A percentile compares a stretch with the other conserved stretches of the same genome.
Evolutionary conservation across 2,888 invertebrate species (phyloP).

Genomic region (Perithous albicinctus): DNA sequence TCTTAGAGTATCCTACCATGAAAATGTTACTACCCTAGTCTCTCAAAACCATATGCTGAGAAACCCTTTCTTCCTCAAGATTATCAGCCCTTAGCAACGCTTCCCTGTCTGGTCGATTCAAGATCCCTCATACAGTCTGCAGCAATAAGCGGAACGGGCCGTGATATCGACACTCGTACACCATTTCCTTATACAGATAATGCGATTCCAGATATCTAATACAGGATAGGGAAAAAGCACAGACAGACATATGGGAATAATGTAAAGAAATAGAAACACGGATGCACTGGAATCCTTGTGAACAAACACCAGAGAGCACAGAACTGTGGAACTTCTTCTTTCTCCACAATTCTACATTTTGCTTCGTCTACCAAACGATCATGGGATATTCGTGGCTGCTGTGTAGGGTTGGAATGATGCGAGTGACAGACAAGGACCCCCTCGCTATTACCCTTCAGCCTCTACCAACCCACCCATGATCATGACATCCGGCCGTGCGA

Average conservation of each 20-base stretch:
- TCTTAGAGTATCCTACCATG: too few relatives aligned
- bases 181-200: conserved; percentile 77
- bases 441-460: conserved; percentile 52
- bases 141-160: background rate
- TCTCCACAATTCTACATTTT: background rate
- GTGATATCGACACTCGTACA: conserved; percentile 63
- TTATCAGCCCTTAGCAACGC: conserved; percentile 72
- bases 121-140: conserved; percentile 35
- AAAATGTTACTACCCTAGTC: too few relatives aligned
- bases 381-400: conserved; percentile 19
- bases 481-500: conserved; percentile 43
- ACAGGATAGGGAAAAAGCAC: background rate
- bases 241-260: background rate
- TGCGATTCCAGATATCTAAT: conserved; percentile 56
- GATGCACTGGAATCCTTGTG: background rate
- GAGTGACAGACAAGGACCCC: conserved; percentile 74
- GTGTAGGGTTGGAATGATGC: conserved; percentile 45
- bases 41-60: too few relatives aligned
- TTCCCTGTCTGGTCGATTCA: conserved; percentile 57
- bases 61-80: conserved; percentile 75
- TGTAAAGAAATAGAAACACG: background rate
- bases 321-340: conserved; percentile 20
- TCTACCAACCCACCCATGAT: conserved; percentile 62
- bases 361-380: conserved; percentile 48
- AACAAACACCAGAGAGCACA: background rate